Percentiles rank a stretch among this genome's conserved stretches.
Evolutionary conservation across 2,113 vertebrate genomes (phyloP).

Genomic region (Carassius auratus): DNA sequence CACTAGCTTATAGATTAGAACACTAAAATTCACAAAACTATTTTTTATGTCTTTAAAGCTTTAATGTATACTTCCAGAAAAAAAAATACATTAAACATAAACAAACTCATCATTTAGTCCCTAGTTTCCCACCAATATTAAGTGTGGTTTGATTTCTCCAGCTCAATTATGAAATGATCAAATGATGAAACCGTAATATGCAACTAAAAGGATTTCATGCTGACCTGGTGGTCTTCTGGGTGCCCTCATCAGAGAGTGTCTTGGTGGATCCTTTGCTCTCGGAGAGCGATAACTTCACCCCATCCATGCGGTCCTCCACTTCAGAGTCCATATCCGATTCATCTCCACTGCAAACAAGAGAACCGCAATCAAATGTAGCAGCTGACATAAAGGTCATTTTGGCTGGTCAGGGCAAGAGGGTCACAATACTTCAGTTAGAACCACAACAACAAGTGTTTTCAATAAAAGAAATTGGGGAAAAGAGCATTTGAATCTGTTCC

Average conservation of each 20-base stretch:
- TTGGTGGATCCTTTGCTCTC: slow-evolving; percentile 82
- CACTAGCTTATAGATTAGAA: no score
- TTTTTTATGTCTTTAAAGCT: background rate
- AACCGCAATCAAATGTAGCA: background rate
- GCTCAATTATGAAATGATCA: background rate
- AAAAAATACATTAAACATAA: background rate
- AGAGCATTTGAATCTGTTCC: background rate
- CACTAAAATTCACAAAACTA: no score
- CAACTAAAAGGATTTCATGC: slow-evolving; percentile 54
- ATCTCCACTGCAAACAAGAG: slow-evolving; percentile 79
- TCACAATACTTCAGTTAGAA: background rate
- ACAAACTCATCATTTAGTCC: background rate
- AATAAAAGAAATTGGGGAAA: background rate
- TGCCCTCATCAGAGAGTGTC: slow-evolving; percentile 86
- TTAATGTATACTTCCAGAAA: background rate
- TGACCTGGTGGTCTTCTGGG: slow-evolving; percentile 91
- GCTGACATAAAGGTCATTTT: background rate
- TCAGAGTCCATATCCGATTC: slow-evolving; percentile 93
- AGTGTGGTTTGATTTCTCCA: background rate
- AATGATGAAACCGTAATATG: background rate
- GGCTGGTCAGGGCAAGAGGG: background rate
- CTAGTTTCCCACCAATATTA: background rate
- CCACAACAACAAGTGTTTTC: background rate
- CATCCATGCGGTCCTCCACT: slow-evolving; percentile 94
- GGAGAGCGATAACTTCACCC: slow-evolving; percentile 94